These are phyloP conservation scores for Onchidella celtica DNA, from an alignment of 2,888 invertebrate genomes.

Conservation along the genomic window DNA sequence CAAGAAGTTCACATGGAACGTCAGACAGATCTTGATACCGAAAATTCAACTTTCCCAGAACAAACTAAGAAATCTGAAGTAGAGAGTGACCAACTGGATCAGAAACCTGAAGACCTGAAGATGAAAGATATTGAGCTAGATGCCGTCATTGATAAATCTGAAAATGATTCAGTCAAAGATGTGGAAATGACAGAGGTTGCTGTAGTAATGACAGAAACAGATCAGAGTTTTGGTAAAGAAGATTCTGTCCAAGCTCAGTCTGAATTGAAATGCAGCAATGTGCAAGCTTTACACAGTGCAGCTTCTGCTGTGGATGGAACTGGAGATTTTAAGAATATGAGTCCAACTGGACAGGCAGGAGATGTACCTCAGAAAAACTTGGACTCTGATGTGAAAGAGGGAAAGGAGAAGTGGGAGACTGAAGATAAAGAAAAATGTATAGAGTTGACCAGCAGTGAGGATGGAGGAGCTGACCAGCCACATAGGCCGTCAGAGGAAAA, in stretches of 20 bases:
- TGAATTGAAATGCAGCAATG: too few species aligned
- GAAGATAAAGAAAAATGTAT: background rate
- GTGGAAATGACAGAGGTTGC: background rate
- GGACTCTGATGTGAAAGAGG: background rate
- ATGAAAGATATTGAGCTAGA: too few species aligned
- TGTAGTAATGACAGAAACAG: background rate
- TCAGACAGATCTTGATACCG: background rate
- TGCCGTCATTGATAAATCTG: background rate
- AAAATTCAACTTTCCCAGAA: background rate
- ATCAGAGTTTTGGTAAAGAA: too few species aligned
- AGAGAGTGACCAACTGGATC: background rate
- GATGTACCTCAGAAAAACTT: background rate
- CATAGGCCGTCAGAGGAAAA: too few species aligned
- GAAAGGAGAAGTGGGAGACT: constrained; percentile 16
- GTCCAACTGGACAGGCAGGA: background rate
- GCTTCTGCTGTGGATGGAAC: constrained; percentile 1
- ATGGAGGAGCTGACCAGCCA: too few species aligned
- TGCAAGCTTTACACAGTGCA: too few species aligned
- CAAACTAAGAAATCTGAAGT: background rate
- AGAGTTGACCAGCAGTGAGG: too few species aligned
- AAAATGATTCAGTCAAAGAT: background rate
- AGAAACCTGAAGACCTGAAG: background rate
- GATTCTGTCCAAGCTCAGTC: too few species aligned
- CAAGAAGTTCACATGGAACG: too few species aligned
- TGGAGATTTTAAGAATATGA: background rate